Conservation (phyloP, 2,888 invertebrate genomes). For the Thumatha senex region DNA sequence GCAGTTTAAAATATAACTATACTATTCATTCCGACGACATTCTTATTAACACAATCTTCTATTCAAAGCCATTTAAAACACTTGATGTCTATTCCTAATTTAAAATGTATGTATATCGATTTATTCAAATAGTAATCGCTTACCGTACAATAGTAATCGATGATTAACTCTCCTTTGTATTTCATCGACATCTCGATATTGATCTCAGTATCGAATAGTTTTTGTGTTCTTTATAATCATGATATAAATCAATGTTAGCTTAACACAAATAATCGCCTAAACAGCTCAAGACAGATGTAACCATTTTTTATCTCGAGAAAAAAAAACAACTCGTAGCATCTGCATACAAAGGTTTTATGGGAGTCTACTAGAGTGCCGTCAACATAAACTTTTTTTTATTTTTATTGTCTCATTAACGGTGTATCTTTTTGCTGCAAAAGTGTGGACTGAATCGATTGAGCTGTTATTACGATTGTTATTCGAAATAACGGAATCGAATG, state of each 20-base stretch:
- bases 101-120: neutral
- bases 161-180: neutral
- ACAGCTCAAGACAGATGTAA: neutral
- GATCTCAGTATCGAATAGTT: neutral
- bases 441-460: slow-evolving; percentile 26
- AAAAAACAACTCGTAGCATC: slow-evolving; percentile 28
- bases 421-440: slow-evolving; percentile 34
- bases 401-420: slow-evolving; percentile 43
- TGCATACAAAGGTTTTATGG: slow-evolving; percentile 55
- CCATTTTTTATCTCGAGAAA: neutral
- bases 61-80: too few species aligned
- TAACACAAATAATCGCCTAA: neutral
- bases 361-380: slow-evolving; percentile 22
- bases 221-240: neutral
- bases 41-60: too few species aligned
- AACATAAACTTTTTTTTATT: too few species aligned
- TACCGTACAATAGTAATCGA: neutral
- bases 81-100: neutral
- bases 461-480: slow-evolving; percentile 26
- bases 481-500: slow-evolving; percentile 29
- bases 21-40: too few species aligned
- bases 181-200: neutral
- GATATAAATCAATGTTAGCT: neutral
- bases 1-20: too few species aligned
- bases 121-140: neutral